phyloP scores from a whole-genome alignment of 2,888 invertebrate genomes.

The Caradrina kadenii region DNA sequence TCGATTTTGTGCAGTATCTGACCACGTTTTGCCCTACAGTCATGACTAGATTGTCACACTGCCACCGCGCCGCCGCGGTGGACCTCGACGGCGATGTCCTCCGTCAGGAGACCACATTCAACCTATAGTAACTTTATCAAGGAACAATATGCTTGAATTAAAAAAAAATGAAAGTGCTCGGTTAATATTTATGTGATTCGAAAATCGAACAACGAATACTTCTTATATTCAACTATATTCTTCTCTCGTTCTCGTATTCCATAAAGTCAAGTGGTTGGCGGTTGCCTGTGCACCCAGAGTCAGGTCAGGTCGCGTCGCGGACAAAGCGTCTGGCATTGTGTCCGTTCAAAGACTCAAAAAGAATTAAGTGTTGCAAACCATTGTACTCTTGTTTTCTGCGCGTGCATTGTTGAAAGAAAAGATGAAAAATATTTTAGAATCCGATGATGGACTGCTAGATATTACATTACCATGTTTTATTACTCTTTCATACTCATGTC shows the following conservation, averaged over 20 bases:
- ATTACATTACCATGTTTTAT: not conserved
- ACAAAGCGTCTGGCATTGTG: conserved; percentile 39
- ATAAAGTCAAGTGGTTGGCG: not conserved
- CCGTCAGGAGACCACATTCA: too few relatives aligned
- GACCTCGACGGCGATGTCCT: too few relatives aligned
- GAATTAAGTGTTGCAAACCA: conserved; percentile 37
- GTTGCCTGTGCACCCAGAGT: conserved; percentile 4
- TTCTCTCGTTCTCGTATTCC: not conserved
- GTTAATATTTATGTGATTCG: not conserved
- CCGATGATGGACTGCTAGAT: not conserved
- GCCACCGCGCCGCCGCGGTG: too few relatives aligned
- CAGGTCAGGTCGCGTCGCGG: conserved; percentile 26
- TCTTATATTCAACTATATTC: conserved; percentile 2
- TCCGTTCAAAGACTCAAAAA: conserved; percentile 39
- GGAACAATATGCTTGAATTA: not conserved
- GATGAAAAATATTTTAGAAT: conserved; percentile 9
- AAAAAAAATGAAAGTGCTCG: not conserved
- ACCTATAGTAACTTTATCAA: not conserved
- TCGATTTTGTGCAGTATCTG: too few relatives aligned
- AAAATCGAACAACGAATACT: conserved; percentile 3
- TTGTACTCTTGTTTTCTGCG: conserved; percentile 33
- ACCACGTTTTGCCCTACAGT: too few relatives aligned
- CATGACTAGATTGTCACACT: too few relatives aligned
- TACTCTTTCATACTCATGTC: not conserved
- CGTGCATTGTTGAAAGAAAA: conserved; percentile 26